phyloP scores from a whole-genome alignment of 2,888 invertebrate species.

The Heterodera filipjevi region DNA sequence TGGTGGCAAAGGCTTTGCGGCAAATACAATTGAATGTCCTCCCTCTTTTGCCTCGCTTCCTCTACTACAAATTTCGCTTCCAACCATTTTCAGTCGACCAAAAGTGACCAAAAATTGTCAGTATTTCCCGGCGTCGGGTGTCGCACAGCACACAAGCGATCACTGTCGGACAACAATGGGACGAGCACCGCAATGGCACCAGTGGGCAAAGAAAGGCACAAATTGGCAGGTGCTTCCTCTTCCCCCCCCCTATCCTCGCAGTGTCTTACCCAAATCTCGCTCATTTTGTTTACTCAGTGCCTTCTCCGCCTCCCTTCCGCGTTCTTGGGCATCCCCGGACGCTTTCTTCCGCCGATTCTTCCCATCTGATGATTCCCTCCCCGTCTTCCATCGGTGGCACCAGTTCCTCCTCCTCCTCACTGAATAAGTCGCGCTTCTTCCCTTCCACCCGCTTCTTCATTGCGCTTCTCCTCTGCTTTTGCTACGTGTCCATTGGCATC shows the following conservation, averaged over 20 bases:
- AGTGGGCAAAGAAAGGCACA: neutral
- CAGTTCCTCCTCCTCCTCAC: constrained; percentile 9
- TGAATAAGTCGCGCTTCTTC: constrained; percentile 44
- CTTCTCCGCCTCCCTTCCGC: constrained; percentile 3
- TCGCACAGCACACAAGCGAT: neutral
- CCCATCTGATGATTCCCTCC: neutral
- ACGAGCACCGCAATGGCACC: neutral
- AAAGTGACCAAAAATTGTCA: neutral
- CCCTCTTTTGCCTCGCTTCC: neutral
- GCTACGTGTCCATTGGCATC: constrained; percentile 53
- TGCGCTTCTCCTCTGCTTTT: constrained; percentile 54
- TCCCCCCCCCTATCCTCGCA: constrained; percentile 1
- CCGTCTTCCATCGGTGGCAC: constrained; percentile 11
- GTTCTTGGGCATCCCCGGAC: neutral
- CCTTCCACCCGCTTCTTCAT: constrained; percentile 53
- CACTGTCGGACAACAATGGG: neutral
- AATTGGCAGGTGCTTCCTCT: neutral
- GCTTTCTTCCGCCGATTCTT: neutral
- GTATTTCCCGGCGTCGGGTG: neutral
- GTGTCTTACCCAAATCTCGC: neutral
- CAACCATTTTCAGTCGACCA: neutral
- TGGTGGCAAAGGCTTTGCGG: neutral
- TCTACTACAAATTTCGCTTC: neutral
- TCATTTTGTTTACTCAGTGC: neutral
- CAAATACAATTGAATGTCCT: neutral